Conservation (phyloP, 2,797 vertebrate species). For the Botia almorhae region DNA sequence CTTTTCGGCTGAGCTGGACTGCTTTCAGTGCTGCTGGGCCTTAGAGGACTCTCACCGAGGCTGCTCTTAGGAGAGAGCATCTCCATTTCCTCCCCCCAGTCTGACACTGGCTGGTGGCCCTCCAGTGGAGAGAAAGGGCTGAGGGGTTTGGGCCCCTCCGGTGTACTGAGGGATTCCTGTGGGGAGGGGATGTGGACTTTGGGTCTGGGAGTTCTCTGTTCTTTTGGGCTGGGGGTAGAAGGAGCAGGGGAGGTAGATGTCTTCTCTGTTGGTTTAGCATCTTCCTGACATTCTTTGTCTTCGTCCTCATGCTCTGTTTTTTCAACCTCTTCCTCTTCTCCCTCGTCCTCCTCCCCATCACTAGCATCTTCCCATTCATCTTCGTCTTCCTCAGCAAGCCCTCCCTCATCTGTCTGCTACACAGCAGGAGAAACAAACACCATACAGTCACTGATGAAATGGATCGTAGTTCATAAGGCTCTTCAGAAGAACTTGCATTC, state of each 20-base stretch:
- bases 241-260: neutral
- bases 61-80: constrained; percentile 80
- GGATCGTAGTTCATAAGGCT: neutral
- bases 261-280: constrained; percentile 40
- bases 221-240: constrained; percentile 67
- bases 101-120: constrained; percentile 79
- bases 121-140: constrained; percentile 81
- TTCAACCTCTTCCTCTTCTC: constrained; percentile 64
- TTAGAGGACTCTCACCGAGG: constrained; percentile 75
- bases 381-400: constrained; percentile 66
- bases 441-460: too few relatives aligned
- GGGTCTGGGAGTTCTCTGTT: constrained; percentile 67
- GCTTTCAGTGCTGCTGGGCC: constrained; percentile 67
- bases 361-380: constrained; percentile 77
- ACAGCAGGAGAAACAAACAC: constrained; percentile 6
- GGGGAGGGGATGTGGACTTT: constrained; percentile 75
- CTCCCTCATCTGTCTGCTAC: constrained; percentile 41
- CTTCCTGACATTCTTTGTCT: constrained; percentile 39
- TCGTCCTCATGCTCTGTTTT: constrained; percentile 59
- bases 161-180: constrained; percentile 59
- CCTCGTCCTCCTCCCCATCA: constrained; percentile 68
- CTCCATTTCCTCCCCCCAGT: constrained; percentile 96
- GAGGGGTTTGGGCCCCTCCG: constrained; percentile 71
- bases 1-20: constrained; percentile 68
- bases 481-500: neutral